These are phyloP conservation scores for Erebia epiphron DNA, from an alignment of 2,888 invertebrate species.

Conservation along the genomic window DNA sequence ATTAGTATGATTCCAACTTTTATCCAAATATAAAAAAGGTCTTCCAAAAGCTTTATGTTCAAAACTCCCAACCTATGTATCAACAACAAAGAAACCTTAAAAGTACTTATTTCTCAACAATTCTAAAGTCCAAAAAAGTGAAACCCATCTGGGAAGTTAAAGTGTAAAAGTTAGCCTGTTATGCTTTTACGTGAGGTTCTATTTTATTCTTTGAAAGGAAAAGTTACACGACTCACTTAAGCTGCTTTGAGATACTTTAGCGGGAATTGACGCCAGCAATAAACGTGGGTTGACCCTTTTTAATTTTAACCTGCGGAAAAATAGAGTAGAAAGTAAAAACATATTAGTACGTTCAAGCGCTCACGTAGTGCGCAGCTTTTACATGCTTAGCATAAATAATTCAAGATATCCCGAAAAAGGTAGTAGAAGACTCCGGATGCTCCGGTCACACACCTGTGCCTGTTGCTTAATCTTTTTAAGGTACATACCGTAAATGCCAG, in stretches of 20 bases:
- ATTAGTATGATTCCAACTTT: background rate
- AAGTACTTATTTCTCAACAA: conserved; percentile 27
- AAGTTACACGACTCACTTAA: conserved; percentile 48
- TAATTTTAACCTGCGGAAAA: conserved; percentile 43
- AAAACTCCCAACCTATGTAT: background rate
- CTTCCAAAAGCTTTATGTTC: background rate
- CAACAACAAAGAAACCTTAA: conserved; percentile 12
- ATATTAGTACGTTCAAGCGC: conserved; percentile 15
- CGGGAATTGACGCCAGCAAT: conserved; percentile 33
- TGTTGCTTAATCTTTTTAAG: too few species aligned
- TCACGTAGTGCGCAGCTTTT: conserved; percentile 35
- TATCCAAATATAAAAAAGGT: background rate
- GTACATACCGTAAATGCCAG: too few species aligned
- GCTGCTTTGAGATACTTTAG: conserved; percentile 51
- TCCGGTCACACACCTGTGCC: too few species aligned
- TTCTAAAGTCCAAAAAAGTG: conserved; percentile 37
- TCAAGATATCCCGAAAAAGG: too few species aligned
- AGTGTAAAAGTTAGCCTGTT: conserved; percentile 41
- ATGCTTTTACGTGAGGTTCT: conserved; percentile 40
- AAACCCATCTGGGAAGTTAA: conserved; percentile 40
- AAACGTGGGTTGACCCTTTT: conserved; percentile 28
- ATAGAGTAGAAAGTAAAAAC: background rate
- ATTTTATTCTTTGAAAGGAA: conserved; percentile 41
- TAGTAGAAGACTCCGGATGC: too few species aligned
- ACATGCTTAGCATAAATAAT: background rate